phyloP scores from a whole-genome alignment of 2,113 vertebrate genomes.

The Pyrgilauda ruficollis region DNA sequence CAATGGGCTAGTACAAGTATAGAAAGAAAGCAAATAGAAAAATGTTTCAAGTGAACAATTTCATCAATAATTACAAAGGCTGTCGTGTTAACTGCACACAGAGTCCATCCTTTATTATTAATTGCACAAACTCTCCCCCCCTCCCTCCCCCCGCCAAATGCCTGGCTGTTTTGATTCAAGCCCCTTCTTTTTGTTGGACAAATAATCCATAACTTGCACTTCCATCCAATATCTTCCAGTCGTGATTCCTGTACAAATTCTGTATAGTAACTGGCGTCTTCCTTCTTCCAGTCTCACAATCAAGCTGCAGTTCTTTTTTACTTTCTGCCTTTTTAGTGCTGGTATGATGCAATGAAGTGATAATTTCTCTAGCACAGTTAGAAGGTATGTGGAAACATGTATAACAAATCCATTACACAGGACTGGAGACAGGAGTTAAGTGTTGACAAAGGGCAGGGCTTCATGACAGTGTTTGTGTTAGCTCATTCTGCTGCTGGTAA shows the following conservation, averaged over 20 bases:
- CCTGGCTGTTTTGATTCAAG: background rate
- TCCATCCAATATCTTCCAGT: background rate
- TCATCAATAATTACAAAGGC: background rate
- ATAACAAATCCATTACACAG: slow-evolving; percentile 47
- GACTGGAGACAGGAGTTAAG: slow-evolving; percentile 22
- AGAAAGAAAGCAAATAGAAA: background rate
- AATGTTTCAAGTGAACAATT: background rate
- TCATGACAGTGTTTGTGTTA: slow-evolving; percentile 47
- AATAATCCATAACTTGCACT: background rate
- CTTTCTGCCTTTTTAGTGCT: background rate
- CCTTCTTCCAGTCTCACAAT: background rate
- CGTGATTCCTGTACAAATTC: background rate
- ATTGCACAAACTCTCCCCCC: background rate
- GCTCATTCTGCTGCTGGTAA: slow-evolving; percentile 54
- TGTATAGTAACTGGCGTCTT: background rate
- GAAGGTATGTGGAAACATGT: slow-evolving; percentile 44
- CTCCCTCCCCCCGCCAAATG: background rate
- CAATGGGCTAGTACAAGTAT: background rate
- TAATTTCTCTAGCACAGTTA: slow-evolving; percentile 5
- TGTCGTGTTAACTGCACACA: background rate
- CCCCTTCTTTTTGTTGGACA: background rate
- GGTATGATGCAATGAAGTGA: background rate
- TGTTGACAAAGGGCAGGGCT: slow-evolving; percentile 72
- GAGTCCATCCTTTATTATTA: background rate
- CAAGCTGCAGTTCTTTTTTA: background rate